Base-by-base conservation (phyloP, 2,113 vertebrate species). In the Zapus hudsonius region DNA sequence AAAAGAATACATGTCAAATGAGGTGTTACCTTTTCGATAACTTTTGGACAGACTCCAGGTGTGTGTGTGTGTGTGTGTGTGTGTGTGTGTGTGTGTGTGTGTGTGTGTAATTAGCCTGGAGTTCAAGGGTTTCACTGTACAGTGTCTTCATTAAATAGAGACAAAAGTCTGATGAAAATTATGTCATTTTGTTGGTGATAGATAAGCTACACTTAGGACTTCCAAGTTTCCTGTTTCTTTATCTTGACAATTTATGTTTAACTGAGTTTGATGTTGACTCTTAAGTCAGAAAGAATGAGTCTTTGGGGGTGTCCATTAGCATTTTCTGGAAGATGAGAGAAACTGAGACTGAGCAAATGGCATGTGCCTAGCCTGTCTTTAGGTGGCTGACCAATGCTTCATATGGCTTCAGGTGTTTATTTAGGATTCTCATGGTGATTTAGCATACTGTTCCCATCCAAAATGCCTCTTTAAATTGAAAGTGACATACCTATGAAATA, bases 241-340 rank as follows among this genome's bases (percentile, higher is more conserved):
- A 83, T 93, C 52, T 73, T 93, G 44, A 70, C 25, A 59, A 69
- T 59, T 85, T 88, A 73, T 42, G 16, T 86, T 95, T 92, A 90
- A 76, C 40, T 83, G n/a, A 80, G 72, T 92, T 93, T 93, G 33
- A 33, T 20, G 64, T 66, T 86, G 61, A 52, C 66, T 87, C 47
- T 84, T 33, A 73, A 80, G 33, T 91, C 55, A 47, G 90, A 87
- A 89, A 78, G 76, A 81, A 84, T 78, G 27, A 29, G n/a, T 42
- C 66, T 94, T 69, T 79, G n/a, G 25, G 44, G 12, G 59, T 73
- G 69, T 27, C 72, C 22, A 59, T 31, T 93, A 22, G 27, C 3
- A 27, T 9, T 44, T 55, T 57, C 36, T 70, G 67, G 66, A 89
- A 91, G 64, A 7, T 40, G 42, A 84, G 66, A 74, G 55, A 74